Percentiles rank a stretch among this genome's conserved stretches.
phyloP scores from a whole-genome alignment of 2,797 vertebrate genomes.

The Sylvia borin region DNA sequence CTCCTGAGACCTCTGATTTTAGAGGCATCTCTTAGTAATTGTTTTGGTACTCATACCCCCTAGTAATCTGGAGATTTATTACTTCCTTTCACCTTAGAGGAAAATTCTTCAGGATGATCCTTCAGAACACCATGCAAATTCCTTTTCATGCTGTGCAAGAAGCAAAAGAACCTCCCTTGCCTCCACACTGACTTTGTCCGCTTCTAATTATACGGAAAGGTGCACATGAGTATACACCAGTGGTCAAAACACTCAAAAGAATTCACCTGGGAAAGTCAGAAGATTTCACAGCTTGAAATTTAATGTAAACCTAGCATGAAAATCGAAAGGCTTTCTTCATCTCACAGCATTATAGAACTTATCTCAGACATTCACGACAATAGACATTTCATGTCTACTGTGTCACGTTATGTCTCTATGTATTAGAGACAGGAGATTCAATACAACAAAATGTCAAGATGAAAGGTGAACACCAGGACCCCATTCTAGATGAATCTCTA shows the following conservation, averaged over 20 bases:
- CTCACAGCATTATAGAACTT: neutral
- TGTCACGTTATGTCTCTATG: neutral
- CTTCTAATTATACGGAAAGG: conserved; percentile 5
- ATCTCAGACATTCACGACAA: neutral
- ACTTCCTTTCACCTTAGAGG: conserved; percentile 59
- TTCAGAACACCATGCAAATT: conserved; percentile 25
- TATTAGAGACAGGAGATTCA: neutral
- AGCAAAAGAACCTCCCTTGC: conserved; percentile 25
- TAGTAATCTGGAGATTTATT: conserved; percentile 39
- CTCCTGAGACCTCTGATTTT: conserved; percentile 47
- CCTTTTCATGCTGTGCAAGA: conserved; percentile 39
- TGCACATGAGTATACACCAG: neutral
- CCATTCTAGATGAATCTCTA: neutral
- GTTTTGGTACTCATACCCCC: conserved; percentile 18
- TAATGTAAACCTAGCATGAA: neutral
- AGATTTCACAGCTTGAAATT: neutral
- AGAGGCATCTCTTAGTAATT: conserved; percentile 43
- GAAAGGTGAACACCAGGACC: neutral
- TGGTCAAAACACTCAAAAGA: neutral
- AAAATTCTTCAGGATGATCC: conserved; percentile 25
- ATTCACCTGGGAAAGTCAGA: neutral
- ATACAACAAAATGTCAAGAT: neutral
- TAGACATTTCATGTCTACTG: neutral
- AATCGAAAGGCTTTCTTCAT: neutral
- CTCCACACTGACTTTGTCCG: neutral